Base-by-base conservation (phyloP, 1,140 invertebrate species). In the Pollicipes pollicipes region DNA sequence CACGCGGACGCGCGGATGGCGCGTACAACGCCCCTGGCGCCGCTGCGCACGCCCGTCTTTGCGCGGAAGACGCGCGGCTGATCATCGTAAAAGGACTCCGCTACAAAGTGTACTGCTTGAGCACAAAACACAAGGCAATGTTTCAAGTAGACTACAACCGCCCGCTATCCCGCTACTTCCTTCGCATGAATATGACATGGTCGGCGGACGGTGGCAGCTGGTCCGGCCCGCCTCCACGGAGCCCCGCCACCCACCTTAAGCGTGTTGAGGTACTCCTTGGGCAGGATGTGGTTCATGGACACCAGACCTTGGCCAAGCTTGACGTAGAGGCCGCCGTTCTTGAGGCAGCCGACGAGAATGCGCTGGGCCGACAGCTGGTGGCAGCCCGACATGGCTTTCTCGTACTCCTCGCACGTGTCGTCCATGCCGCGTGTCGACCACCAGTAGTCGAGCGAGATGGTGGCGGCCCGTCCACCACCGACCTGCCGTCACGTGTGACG, bases 221-320 rank as follows among this genome's bases (percentile, higher is more conserved):
- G 27, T 69, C 27, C 27, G 27, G 32, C 28, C 69, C 4, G 68
- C 68, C n/a, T 8, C 28, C 27, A 45, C 27, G 27, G 21, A 21
- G 21, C 68, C 21, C 21, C 24, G 68, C 21, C 17, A 64, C 76
- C 76, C 75, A 80, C 77, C 71, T 80, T 81, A 37, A 91, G 78
- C 6, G 84, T 88, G 16, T 82, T 77, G 6, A 85, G 80, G 78
- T 89, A 91, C 78, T 90, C 86, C 72, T 80, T 79, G 1, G 89
- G 89, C 71, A 91, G 77, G 72, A 91, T 85, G 77, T 91, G 89
- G 78, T 90, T 90, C 76, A 91, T 81, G 1, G 87, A 85, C 6
- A 87, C 86, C 63, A 91, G 80, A 10, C 88, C 89, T 77, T 91
- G 89, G 1, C 89, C 89, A 27, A 90, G 79, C 78, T 91, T 90